A percentile compares a stretch with the other conserved stretches of the same genome.
Conservation (phyloP, 2,888 invertebrate genomes). For the Drosophila meridiana region DNA sequence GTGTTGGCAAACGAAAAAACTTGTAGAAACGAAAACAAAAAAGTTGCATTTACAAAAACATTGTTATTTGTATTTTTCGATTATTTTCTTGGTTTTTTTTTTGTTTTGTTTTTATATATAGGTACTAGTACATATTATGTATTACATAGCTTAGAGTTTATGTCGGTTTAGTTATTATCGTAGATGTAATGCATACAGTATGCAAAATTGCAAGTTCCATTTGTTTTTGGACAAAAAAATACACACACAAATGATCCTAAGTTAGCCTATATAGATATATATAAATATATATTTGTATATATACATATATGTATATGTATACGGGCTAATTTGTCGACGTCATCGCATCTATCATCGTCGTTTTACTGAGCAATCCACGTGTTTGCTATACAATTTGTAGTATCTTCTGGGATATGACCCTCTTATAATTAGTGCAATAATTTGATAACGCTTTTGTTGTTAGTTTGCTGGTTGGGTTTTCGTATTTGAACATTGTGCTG, state of each 20-base stretch:
- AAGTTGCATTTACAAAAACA: slow-evolving; percentile 58
- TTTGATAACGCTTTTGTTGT: slow-evolving; percentile 57
- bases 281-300: slow-evolving; percentile 5
- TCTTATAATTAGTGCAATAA: slow-evolving; percentile 62
- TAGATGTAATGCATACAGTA: slow-evolving; percentile 68
- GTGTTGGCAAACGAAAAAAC: slow-evolving; percentile 14
- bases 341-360: slow-evolving; percentile 6
- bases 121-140: slow-evolving; percentile 63
- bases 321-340: slow-evolving; percentile 24
- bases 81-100: slow-evolving; percentile 25
- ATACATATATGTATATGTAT: slow-evolving; percentile 2
- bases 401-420: slow-evolving; percentile 45
- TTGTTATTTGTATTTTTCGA: slow-evolving; percentile 62
- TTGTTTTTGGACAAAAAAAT: slow-evolving; percentile 46
- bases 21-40: slow-evolving; percentile 46
- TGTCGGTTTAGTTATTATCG: slow-evolving; percentile 55
- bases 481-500: slow-evolving; percentile 57
- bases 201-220: slow-evolving; percentile 63
- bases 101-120: slow-evolving; percentile 36
- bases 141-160: slow-evolving; percentile 58
- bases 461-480: slow-evolving; percentile 28
- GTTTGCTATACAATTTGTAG: slow-evolving; percentile 44
- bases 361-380: slow-evolving; percentile 43
- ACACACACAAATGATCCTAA: slow-evolving; percentile 52
- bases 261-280: slow-evolving; percentile 30